A percentile compares a stretch with the other conserved stretches of the same genome.
phyloP scores from a whole-genome alignment of 2,888 invertebrate species.

The Frankliniella intonsa region DNA sequence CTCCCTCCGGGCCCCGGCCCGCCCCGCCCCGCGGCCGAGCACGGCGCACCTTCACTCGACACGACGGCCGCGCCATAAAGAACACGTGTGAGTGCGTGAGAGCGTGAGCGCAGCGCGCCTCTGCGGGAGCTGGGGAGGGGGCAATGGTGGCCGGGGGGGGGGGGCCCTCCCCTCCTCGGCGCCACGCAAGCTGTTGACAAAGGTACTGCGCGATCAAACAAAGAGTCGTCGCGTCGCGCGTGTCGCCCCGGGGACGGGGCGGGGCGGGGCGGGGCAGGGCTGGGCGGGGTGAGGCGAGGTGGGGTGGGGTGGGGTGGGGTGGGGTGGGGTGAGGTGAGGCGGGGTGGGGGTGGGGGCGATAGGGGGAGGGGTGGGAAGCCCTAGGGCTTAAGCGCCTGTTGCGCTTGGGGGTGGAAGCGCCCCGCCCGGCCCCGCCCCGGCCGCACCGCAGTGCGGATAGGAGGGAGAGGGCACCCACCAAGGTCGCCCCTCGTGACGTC shows the following conservation, averaged over 20 bases:
- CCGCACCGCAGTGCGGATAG: no score
- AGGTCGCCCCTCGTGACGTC: not conserved
- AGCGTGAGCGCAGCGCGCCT: not conserved
- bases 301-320: not conserved
- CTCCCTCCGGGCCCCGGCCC: not conserved
- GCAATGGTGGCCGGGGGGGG: not conserved
- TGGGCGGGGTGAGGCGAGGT: not conserved
- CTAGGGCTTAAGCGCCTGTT: no score
- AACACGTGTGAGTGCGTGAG: not conserved
- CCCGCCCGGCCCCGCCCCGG: no score
- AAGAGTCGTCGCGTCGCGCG: not conserved
- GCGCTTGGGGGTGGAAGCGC: no score
- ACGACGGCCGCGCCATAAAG: not conserved
- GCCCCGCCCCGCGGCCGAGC: not conserved
- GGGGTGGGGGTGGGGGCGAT: not conserved
- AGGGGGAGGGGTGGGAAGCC: no score
- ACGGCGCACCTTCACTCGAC: slow-evolving; percentile 2
- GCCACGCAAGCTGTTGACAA: not conserved
- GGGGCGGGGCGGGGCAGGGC: not conserved
- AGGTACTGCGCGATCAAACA: slow-evolving; percentile 6
- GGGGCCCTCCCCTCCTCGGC: not conserved
- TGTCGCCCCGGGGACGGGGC: not conserved
- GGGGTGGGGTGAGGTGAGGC: not conserved
- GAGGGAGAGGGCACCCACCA: no score
- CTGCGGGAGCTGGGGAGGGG: not conserved